A percentile compares a stretch with the other conserved stretches of the same genome.
phyloP scores from a whole-genome alignment of 2,888 invertebrate species.

The Pachydiplax longipennis region DNA sequence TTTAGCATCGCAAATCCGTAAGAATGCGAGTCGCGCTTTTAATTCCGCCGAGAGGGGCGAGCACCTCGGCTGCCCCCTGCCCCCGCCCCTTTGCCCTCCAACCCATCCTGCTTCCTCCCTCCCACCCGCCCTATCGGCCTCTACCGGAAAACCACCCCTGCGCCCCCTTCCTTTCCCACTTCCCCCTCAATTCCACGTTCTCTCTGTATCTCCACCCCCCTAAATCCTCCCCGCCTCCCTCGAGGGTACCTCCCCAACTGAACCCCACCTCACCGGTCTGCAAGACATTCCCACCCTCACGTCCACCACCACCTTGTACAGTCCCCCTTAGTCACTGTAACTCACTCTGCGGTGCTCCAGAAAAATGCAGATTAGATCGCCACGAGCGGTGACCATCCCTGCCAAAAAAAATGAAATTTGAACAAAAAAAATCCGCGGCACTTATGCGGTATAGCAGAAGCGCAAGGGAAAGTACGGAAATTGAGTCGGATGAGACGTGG shows the following conservation, averaged over 20 bases:
- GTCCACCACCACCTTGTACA: neutral
- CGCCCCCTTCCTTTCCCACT: constrained; percentile 38
- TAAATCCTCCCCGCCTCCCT: constrained; percentile 42
- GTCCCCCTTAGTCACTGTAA: neutral
- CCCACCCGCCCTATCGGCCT: neutral
- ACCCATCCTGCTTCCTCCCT: neutral
- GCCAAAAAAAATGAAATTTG: neutral
- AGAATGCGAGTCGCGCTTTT: constrained; percentile 20
- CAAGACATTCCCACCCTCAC: neutral
- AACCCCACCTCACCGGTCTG: neutral
- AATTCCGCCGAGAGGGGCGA: constrained; percentile 28
- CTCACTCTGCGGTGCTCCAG: constrained; percentile 5
- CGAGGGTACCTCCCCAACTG: neutral
- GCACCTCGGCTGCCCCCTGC: constrained; percentile 30
- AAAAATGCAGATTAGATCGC: constrained; percentile 32
- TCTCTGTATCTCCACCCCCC: constrained; percentile 39
- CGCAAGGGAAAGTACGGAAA: too few relatives aligned
- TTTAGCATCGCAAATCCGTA: neutral
- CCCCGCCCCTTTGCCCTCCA: neutral
- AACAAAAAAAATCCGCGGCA: too few relatives aligned
- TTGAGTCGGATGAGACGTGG: too few relatives aligned
- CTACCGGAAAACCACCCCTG: neutral
- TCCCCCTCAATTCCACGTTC: constrained; percentile 46
- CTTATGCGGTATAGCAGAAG: too few relatives aligned
- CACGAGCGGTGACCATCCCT: neutral